Base-by-base conservation (phyloP, 35 echinoderm and acorn worm genomes). In the Stichopus chloronotus region DNA sequence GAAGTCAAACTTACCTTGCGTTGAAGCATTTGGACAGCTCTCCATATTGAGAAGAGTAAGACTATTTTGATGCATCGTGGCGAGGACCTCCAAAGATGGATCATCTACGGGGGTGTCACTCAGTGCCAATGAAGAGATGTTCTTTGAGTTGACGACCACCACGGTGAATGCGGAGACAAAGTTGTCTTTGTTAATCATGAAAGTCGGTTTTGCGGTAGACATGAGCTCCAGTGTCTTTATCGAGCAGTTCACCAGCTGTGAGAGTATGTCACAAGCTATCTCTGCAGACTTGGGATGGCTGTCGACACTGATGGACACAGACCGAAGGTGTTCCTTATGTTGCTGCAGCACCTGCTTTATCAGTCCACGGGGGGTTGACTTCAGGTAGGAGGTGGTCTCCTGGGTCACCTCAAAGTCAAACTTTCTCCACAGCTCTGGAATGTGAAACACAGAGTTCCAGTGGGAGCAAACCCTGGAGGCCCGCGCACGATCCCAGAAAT, bases 341-440 rank as follows among this genome's bases (percentile, higher is more conserved):
- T 97, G 94, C 53, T 93, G 72, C 25, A 97, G 25, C 16, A 97
- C 96, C 71, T 93, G 76, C 20, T 25, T 78, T 4, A 94, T 87
- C 65, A 94, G 86, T 30, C 84, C 86, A 17, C 12, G 17, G 11
- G 91, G 96, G 12, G 96, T 97, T n/a, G 94, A 97, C 57, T 95
- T 97, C 87, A 92, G 71, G 85, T 95, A 93, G 60, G 96, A 93
- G 16, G 96, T 95, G 0, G 92, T 79, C 60, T 95, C 92, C 79
- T 95, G 94, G 10, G 72, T 91, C 21, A 97, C 89, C 60, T 97
- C 96, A 94, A 97, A 97, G 16, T 93, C 96, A 92, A 97, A 97
- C 63, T 86, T 68, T 24, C 87, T 76, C 96, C 96, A 97, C 19
- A 97, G 82, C 13, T 95, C 96, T 61, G 96, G 94, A 56, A 93